phyloP scores from a whole-genome alignment of 1,140 invertebrate genomes.

The Zaprionus tsacasi region DNA sequence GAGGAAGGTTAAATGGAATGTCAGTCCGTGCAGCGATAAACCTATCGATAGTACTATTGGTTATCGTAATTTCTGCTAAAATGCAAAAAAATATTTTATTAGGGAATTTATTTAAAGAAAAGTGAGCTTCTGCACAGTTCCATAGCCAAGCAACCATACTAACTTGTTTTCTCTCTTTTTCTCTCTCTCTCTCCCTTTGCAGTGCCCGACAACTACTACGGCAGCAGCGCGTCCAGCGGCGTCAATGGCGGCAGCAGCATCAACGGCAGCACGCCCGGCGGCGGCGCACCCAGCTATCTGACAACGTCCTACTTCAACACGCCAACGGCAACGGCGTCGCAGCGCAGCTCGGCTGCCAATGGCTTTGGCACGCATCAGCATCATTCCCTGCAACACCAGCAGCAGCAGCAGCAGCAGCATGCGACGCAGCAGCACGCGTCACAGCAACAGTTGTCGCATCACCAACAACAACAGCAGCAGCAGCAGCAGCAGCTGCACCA shows the following conservation, averaged over 20 bases:
- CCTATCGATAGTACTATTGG: background rate
- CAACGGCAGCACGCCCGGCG: conserved; percentile 45
- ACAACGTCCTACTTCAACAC: conserved; percentile 81
- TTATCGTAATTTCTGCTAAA: background rate
- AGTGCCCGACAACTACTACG: conserved; percentile 83
- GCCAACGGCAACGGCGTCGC: conserved; percentile 72
- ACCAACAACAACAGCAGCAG: conserved; percentile 76
- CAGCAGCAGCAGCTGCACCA: conserved; percentile 80
- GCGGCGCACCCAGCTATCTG: conserved; percentile 63
- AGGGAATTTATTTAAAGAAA: background rate
- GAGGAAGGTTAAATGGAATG: too few species aligned
- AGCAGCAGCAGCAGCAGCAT: conserved; percentile 63
- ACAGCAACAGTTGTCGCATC: conserved; percentile 84
- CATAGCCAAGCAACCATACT: background rate
- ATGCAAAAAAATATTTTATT: background rate
- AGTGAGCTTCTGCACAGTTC: background rate
- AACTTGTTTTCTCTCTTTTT: background rate
- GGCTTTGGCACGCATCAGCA: conserved; percentile 62
- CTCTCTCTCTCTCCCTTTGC: conserved; percentile 9
- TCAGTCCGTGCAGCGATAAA: background rate
- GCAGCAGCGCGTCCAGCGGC: conserved; percentile 51
- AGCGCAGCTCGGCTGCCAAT: conserved; percentile 60
- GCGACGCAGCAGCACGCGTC: conserved; percentile 21
- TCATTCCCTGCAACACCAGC: conserved; percentile 82
- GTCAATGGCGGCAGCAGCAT: conserved; percentile 55